Evolutionary conservation across 2,113 vertebrate species (phyloP).

Genomic region (Alethe castanea): DNA sequence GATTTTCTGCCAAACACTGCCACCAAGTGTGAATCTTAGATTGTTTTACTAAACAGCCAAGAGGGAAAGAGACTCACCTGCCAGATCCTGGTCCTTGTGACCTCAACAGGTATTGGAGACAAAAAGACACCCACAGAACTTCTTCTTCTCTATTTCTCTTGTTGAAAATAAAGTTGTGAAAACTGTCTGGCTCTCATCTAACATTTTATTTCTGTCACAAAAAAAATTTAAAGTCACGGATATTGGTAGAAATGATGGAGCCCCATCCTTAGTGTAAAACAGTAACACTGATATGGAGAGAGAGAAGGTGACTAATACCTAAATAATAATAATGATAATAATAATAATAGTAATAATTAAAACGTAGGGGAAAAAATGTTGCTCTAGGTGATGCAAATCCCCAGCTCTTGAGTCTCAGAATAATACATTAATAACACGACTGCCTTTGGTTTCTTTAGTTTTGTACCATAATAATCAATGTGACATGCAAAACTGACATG

Average conservation of each 20-base stretch:
- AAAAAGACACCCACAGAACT: not conserved
- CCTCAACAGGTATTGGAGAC: not conserved
- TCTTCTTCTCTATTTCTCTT: not conserved
- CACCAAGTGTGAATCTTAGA: constrained; percentile 65
- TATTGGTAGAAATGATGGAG: not conserved
- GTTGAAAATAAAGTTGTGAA: not conserved
- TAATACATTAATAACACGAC: not conserved
- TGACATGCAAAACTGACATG: fast-evolving
- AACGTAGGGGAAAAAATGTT: not conserved
- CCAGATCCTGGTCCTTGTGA: not conserved
- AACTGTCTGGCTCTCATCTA: not conserved
- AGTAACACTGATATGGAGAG: not conserved
- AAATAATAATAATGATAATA: not conserved
- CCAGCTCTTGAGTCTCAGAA: not conserved
- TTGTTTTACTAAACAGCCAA: not conserved
- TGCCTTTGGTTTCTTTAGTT: not conserved
- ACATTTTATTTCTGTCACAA: not conserved
- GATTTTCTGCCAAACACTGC: constrained; percentile 74
- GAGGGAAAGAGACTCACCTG: not conserved
- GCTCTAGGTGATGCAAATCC: not conserved
- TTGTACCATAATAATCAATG: not conserved
- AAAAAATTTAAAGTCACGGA: not conserved
- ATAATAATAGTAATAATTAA: too few relatives aligned
- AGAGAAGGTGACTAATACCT: not conserved
- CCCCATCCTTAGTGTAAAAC: fast-evolving